Conservation (phyloP, 2,888 invertebrate species). For the Neocrepidodera transversa region DNA sequence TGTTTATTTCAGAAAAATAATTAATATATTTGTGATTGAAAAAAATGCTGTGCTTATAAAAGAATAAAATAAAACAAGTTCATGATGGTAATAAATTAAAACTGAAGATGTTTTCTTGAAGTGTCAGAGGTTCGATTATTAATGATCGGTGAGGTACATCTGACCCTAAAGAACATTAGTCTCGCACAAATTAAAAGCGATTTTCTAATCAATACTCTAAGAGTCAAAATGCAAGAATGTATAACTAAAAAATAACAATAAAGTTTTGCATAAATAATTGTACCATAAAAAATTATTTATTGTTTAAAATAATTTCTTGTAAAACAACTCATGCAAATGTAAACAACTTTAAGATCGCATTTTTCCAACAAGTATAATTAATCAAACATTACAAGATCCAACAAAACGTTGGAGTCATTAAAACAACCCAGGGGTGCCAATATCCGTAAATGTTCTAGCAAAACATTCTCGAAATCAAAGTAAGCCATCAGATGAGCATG, state of each 20-base stretch:
- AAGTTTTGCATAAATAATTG: no score
- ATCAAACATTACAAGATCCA: not conserved
- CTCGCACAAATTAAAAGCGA: slow-evolving; percentile 25
- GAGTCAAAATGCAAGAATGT: slow-evolving; percentile 5
- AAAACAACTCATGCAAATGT: no score
- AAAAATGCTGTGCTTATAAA: no score
- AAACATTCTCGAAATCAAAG: slow-evolving; percentile 34
- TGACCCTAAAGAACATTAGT: slow-evolving; percentile 43
- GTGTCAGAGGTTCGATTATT: slow-evolving; percentile 46
- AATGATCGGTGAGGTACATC: slow-evolving; percentile 44
- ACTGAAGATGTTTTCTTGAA: slow-evolving; percentile 29
- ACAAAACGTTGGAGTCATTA: slow-evolving; percentile 16
- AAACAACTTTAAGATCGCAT: no score
- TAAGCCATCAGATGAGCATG: slow-evolving; percentile 49
- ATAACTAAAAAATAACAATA: no score
- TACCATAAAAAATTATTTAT: no score
- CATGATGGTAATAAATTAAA: slow-evolving; percentile 39
- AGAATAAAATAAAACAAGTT: no score
- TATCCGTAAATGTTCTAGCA: slow-evolving; percentile 24
- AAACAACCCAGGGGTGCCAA: slow-evolving; percentile 28
- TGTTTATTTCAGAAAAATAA: no score
- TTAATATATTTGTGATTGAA: no score
- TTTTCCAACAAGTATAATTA: not conserved
- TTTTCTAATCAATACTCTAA: slow-evolving; percentile 20
- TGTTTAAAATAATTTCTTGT: no score